Evolutionary conservation across 30 jellyfish, hydroid and myxozoan genomes (phyloP).

Genomic region (Nemopilema nomurai): DNA sequence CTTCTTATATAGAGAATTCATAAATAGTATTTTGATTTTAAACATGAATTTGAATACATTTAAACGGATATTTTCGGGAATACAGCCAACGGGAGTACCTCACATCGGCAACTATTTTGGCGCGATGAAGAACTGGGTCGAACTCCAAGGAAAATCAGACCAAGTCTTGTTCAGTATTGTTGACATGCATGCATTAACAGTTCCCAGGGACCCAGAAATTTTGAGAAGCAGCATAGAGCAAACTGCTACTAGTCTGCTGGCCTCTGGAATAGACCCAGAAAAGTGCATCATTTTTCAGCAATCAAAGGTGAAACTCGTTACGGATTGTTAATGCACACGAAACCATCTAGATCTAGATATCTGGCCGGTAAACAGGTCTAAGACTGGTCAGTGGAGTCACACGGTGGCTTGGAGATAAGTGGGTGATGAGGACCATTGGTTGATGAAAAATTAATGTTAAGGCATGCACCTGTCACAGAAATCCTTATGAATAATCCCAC

Average conservation of each 20-base stretch:
- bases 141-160: conserved; percentile 53
- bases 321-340: too few species aligned
- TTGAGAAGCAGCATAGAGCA: conserved; percentile 37
- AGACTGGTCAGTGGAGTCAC: too few species aligned
- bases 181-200: conserved; percentile 81
- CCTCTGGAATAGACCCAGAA: conserved; percentile 77
- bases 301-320: conserved; percentile 66
- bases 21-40: too few species aligned
- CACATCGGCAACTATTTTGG: conserved; percentile 94
- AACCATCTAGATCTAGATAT: too few species aligned
- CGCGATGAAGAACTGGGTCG: conserved; percentile 82
- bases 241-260: conserved; percentile 75
- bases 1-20: too few species aligned
- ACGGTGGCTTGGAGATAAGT: too few species aligned
- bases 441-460: too few species aligned
- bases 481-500: too few species aligned
- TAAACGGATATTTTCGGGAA: conserved; percentile 84
- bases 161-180: conserved; percentile 77
- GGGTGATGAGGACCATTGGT: too few species aligned
- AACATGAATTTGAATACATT: conserved; percentile 17
- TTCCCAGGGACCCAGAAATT: conserved; percentile 52
- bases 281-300: conserved; percentile 83
- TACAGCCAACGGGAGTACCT: conserved; percentile 96
- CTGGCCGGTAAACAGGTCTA: too few species aligned
- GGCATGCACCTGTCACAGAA: too few species aligned